Conservation (phyloP, 2,888 invertebrate species). For the Mesorhabditis sp. region DNA sequence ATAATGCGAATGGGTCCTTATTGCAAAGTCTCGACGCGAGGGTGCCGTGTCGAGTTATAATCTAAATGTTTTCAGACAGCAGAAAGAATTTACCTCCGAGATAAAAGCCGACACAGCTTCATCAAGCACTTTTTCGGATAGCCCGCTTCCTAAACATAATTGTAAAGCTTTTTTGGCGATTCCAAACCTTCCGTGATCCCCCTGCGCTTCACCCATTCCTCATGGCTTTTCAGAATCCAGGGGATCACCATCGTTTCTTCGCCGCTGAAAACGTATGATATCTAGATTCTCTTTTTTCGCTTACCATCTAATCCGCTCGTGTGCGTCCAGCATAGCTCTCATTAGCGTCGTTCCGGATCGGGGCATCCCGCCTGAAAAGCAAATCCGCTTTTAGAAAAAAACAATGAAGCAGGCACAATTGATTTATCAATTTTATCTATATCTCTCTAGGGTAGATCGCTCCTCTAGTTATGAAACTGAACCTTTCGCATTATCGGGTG, state of each 20-base stretch:
- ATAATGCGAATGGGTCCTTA: conserved; percentile 93
- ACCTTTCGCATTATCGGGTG: too few relatives aligned
- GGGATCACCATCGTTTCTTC: conserved; percentile 76
- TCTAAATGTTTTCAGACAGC: conserved; percentile 17
- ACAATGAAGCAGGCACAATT: neutral
- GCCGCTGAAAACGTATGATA: conserved; percentile 21
- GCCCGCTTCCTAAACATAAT: too few relatives aligned
- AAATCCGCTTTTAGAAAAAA: neutral
- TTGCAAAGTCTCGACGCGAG: conserved; percentile 85
- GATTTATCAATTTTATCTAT: neutral
- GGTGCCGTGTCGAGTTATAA: conserved; percentile 86
- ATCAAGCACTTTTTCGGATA: conserved; percentile 83
- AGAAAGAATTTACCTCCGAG: conserved; percentile 19
- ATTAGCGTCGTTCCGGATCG: conserved; percentile 93
- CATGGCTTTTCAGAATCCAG: conserved; percentile 84
- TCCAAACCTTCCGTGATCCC: conserved; percentile 80
- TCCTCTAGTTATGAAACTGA: too few relatives aligned
- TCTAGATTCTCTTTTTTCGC: conserved; percentile 3
- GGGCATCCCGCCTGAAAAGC: conserved; percentile 87
- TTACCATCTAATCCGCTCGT: conserved; percentile 74
- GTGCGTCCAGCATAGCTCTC: conserved; percentile 95
- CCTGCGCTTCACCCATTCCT: conserved; percentile 77
- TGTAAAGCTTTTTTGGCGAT: conserved; percentile 73
- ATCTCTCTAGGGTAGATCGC: too few relatives aligned
- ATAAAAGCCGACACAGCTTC: conserved; percentile 92